These are phyloP conservation scores for Lomographa bimaculata DNA, from an alignment of 2,888 invertebrate genomes.

Conservation along the genomic window DNA sequence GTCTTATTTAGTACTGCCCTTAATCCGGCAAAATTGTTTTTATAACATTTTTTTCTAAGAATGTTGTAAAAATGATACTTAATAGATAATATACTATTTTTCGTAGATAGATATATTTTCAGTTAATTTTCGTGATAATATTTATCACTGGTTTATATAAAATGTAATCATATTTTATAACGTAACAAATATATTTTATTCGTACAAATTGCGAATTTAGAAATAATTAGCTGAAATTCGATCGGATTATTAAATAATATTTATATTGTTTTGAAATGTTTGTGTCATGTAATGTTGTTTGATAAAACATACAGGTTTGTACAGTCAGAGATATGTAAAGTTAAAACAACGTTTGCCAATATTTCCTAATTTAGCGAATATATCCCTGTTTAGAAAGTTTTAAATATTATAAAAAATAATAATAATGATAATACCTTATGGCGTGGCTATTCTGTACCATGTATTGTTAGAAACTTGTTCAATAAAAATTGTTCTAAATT, in stretches of 20 bases:
- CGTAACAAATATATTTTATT: slow-evolving; percentile 1
- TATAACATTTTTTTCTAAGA: slow-evolving; percentile 37
- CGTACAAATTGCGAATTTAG: too few species aligned
- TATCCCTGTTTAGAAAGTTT: slow-evolving; percentile 53
- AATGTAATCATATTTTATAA: slow-evolving; percentile 1
- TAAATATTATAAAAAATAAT: slow-evolving; percentile 27
- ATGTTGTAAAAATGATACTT: slow-evolving; percentile 30
- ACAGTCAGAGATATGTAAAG: slow-evolving; percentile 43
- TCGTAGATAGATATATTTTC: neutral
- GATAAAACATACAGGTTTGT: slow-evolving; percentile 45
- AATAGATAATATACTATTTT: neutral
- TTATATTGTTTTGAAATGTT: too few species aligned
- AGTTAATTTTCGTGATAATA: slow-evolving; percentile 3
- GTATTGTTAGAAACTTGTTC: slow-evolving; percentile 70
- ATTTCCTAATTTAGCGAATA: slow-evolving; percentile 53
- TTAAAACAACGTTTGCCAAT: slow-evolving; percentile 37
- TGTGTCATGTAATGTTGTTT: too few species aligned
- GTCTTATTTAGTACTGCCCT: slow-evolving; percentile 46
- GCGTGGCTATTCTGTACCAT: slow-evolving; percentile 61
- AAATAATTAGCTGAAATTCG: too few species aligned
- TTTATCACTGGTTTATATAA: slow-evolving; percentile 1
- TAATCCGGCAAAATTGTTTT: slow-evolving; percentile 35
- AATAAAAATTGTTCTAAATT: slow-evolving; percentile 75
- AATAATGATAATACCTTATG: slow-evolving; percentile 50
- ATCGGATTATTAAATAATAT: too few species aligned